phyloP scores from a whole-genome alignment of 1,140 invertebrate species.

The Calephelis virginiensis region DNA sequence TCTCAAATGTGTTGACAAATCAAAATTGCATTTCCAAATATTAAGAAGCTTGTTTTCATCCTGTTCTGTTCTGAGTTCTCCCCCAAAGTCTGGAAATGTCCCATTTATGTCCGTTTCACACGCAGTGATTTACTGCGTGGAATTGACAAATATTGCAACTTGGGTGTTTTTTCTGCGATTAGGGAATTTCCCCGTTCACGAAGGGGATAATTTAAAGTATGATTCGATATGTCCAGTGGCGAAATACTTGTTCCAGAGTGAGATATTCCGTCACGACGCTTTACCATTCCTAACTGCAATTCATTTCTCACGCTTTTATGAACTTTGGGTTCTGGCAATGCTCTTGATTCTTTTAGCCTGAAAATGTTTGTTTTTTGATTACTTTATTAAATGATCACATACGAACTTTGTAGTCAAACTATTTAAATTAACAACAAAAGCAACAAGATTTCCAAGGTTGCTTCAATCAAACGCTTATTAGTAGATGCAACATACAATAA shows the following conservation, averaged over 20 bases:
- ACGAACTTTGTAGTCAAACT: too few relatives aligned
- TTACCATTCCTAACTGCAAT: not conserved
- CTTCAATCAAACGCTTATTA: too few relatives aligned
- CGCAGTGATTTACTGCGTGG: conserved; percentile 4
- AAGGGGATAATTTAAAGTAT: not conserved
- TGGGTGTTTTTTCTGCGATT: not conserved
- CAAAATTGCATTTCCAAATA: not conserved
- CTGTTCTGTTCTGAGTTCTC: too few relatives aligned
- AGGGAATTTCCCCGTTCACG: conserved; percentile 5
- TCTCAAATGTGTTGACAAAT: not conserved
- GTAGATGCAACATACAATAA: too few relatives aligned
- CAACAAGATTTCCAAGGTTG: too few relatives aligned
- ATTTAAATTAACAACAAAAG: too few relatives aligned
- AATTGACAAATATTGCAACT: not conserved
- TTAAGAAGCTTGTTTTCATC: too few relatives aligned
- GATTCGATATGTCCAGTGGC: not conserved
- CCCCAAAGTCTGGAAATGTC: not conserved
- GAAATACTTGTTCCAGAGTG: not conserved
- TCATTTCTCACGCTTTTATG: not conserved
- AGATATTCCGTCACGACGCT: not conserved
- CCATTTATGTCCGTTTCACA: not conserved
- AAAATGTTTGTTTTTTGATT: not conserved
- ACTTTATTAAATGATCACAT: too few relatives aligned
- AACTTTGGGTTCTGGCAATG: not conserved
- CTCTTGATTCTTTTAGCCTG: not conserved